These are phyloP conservation scores for Campoplex nolae DNA, from an alignment of 2,888 invertebrate species.

Conservation along the genomic window DNA sequence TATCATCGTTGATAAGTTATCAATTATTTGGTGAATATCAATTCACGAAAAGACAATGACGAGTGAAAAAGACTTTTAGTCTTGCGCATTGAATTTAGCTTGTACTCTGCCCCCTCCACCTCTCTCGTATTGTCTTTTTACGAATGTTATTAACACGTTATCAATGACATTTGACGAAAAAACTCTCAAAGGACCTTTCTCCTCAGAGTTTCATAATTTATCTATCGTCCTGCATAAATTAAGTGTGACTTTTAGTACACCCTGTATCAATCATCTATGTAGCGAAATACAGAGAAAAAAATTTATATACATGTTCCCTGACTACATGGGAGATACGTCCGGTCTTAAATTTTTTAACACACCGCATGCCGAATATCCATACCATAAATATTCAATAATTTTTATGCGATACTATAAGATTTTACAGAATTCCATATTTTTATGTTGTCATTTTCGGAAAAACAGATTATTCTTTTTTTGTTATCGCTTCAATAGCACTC, in stretches of 20 bases:
- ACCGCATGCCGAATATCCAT: constrained; percentile 9
- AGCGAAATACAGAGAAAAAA: constrained; percentile 24
- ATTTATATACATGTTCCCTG: constrained; percentile 28
- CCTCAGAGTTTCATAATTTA: background rate
- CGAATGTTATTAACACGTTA: background rate
- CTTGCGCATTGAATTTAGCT: background rate
- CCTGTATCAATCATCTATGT: constrained; percentile 10
- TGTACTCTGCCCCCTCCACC: background rate
- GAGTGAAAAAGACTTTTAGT: background rate
- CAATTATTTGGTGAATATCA: background rate
- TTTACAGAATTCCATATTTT: background rate
- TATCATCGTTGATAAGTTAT: background rate
- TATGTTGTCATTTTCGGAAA: background rate
- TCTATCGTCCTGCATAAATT: background rate
- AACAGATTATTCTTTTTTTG: background rate
- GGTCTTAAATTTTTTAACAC: constrained; percentile 25
- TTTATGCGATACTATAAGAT: background rate
- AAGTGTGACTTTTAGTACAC: background rate
- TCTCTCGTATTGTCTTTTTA: background rate
- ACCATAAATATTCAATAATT: constrained; percentile 7
- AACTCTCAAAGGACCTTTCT: background rate
- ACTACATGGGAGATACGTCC: constrained; percentile 56
- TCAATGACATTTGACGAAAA: background rate
- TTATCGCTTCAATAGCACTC: background rate
- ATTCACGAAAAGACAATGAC: background rate